phyloP scores from a whole-genome alignment of 1,140 invertebrate species.

The Cotesia typhae region DNA sequence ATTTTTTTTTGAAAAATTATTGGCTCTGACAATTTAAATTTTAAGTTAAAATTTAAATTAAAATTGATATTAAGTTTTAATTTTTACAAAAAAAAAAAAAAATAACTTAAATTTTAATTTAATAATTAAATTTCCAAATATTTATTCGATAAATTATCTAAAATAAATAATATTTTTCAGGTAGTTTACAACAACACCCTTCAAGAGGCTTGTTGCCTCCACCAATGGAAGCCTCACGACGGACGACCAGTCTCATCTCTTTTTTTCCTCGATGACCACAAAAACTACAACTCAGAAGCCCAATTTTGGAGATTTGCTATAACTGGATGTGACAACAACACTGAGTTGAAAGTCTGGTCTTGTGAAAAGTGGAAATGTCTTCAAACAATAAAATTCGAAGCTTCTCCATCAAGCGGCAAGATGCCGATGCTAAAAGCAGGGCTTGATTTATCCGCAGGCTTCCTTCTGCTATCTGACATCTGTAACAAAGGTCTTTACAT shows the following conservation, averaged over 20 bases:
- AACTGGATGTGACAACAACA: constrained; percentile 89
- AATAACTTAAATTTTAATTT: too few relatives aligned
- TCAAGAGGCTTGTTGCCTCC: constrained; percentile 77
- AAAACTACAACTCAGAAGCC: constrained; percentile 78
- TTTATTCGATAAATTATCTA: too few relatives aligned
- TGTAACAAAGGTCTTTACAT: constrained; percentile 81
- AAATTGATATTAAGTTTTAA: too few relatives aligned
- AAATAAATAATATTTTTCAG: constrained; percentile 74
- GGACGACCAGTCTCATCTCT: constrained; percentile 85
- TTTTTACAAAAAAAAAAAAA: too few relatives aligned
- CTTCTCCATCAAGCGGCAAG: constrained; percentile 60
- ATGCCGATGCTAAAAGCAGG: constrained; percentile 75
- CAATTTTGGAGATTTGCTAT: constrained; percentile 95
- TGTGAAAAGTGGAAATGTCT: constrained; percentile 93
- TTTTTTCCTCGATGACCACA: constrained; percentile 93
- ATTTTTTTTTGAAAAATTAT: too few relatives aligned
- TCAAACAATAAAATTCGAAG: constrained; percentile 81
- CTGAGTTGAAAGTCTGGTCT: constrained; percentile 92
- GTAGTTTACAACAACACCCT: constrained; percentile 62
- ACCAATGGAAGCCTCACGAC: constrained; percentile 90
- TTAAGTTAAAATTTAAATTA: too few relatives aligned
- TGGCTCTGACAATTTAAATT: too few relatives aligned
- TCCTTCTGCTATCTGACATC: constrained; percentile 86
- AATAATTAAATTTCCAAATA: too few relatives aligned
- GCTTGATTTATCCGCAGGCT: constrained; percentile 83